Percentiles rank a stretch among this genome's conserved stretches.
Conservation (phyloP, 2,888 invertebrate genomes). For the Ormyrus labotus region DNA sequence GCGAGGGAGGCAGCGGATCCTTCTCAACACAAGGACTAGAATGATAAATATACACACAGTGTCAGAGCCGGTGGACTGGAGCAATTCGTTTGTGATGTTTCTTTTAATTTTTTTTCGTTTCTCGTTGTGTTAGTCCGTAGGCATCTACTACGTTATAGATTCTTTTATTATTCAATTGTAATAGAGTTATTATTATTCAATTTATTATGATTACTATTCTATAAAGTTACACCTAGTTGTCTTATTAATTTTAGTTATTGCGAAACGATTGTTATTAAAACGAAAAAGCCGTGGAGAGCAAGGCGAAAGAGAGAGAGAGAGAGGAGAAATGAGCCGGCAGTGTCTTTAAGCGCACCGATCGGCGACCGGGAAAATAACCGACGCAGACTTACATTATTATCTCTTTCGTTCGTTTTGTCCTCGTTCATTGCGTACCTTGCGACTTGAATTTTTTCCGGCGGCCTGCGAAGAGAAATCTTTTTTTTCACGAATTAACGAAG, state of each 20-base stretch:
- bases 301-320: background rate
- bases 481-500: no score
- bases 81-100: constrained; percentile 55
- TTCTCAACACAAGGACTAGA: background rate
- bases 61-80: constrained; percentile 44
- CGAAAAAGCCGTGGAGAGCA: background rate
- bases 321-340: constrained; percentile 35
- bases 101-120: constrained; percentile 55
- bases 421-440: background rate
- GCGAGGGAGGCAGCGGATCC: constrained; percentile 12
- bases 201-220: constrained; percentile 42
- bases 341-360: constrained; percentile 46
- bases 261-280: constrained; percentile 49
- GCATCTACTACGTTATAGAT: constrained; percentile 48
- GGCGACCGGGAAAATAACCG: constrained; percentile 27
- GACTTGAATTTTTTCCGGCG: constrained; percentile 25
- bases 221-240: constrained; percentile 37
- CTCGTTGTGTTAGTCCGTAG: constrained; percentile 51
- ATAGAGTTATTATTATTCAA: constrained; percentile 35
- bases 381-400: constrained; percentile 18
- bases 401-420: constrained; percentile 7
- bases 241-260: constrained; percentile 44
- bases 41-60: background rate
- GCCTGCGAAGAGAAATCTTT: background rate
- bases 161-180: constrained; percentile 49